phyloP scores from a whole-genome alignment of 2,113 vertebrate species.

The Lates calcarifer region DNA sequence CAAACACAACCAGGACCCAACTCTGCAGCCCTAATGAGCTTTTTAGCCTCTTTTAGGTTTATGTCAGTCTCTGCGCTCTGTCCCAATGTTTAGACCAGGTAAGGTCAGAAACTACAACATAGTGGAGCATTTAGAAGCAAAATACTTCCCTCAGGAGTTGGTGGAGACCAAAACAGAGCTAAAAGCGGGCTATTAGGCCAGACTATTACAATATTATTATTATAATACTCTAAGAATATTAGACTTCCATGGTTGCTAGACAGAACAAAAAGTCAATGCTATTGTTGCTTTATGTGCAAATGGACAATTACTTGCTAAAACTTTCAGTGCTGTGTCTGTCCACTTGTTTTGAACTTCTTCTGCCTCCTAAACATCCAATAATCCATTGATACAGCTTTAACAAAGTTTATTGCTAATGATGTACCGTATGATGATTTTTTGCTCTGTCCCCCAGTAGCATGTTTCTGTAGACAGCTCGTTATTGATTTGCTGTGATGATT shows the following conservation, averaged over 20 bases:
- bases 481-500: background rate
- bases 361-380: background rate
- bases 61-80: background rate
- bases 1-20: background rate
- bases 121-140: background rate
- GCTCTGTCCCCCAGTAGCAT: background rate
- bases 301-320: background rate
- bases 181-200: too few relatives aligned
- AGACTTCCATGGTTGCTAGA: background rate
- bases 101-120: background rate
- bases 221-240: too few relatives aligned
- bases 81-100: too few relatives aligned
- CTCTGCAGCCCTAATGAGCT: background rate
- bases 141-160: background rate
- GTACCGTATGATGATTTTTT: background rate
- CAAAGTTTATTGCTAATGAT: background rate
- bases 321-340: background rate
- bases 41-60: background rate
- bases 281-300: background rate
- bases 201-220: too few relatives aligned
- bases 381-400: background rate
- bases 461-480: background rate
- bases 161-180: background rate
- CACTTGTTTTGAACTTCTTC: background rate
- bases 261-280: background rate